phyloP scores from a whole-genome alignment of 2,888 invertebrate species.

The Drosophila leonis region DNA sequence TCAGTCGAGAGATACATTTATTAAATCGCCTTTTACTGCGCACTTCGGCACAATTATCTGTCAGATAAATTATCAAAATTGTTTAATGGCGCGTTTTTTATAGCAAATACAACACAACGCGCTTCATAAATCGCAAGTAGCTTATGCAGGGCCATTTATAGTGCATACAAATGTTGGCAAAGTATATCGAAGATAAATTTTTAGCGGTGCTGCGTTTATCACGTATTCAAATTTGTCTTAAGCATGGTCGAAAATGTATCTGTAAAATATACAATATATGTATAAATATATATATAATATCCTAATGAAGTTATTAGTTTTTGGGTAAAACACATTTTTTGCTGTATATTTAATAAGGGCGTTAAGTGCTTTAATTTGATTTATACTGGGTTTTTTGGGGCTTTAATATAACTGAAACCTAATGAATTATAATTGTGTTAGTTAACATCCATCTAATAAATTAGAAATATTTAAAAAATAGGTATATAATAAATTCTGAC shows the following conservation, averaged over 20 bases:
- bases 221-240: constrained; percentile 18
- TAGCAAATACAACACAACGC: constrained; percentile 16
- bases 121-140: constrained; percentile 31
- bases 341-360: constrained; percentile 1
- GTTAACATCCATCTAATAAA: not conserved
- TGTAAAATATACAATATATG: not conserved
- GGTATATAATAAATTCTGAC: not conserved
- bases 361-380: constrained; percentile 9
- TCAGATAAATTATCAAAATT: constrained; percentile 68
- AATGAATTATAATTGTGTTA: not conserved
- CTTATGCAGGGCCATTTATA: constrained; percentile 25
- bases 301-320: not conserved
- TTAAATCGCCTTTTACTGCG: constrained; percentile 50
- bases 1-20: constrained; percentile 40
- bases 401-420: not conserved
- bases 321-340: constrained; percentile 10
- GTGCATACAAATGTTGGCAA: constrained; percentile 35
- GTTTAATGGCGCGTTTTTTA: constrained; percentile 44
- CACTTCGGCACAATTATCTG: constrained; percentile 57
- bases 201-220: constrained; percentile 52
- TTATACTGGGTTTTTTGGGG: not conserved
- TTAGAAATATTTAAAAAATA: not conserved
- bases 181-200: constrained; percentile 38
- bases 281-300: not conserved
- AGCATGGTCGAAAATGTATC: not conserved